Conservation (phyloP, 2,888 invertebrate genomes). For the Trissolcus japonicus region DNA sequence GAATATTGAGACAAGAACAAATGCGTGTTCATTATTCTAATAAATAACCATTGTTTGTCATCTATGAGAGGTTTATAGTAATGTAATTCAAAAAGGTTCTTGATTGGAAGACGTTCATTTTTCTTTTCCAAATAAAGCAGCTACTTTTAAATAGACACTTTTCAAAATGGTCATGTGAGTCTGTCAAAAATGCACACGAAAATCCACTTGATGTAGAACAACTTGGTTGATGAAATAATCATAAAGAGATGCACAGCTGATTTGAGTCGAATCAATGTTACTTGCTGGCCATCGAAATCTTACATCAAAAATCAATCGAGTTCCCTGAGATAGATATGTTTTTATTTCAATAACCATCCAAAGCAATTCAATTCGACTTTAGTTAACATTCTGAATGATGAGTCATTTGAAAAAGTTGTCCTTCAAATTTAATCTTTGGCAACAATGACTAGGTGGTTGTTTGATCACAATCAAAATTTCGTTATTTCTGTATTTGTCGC, state of each 20-base stretch:
- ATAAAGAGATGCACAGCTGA: no score
- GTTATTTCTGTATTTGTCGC: no score
- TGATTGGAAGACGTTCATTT: background rate
- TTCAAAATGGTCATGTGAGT: no score
- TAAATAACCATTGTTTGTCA: constrained; percentile 29
- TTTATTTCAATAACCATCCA: constrained; percentile 11
- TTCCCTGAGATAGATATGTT: constrained; percentile 54
- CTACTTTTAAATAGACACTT: no score
- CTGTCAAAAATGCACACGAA: no score
- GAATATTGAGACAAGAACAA: constrained; percentile 12
- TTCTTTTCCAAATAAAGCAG: background rate
- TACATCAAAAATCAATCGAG: constrained; percentile 24
- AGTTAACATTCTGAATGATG: constrained; percentile 21
- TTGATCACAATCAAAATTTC: no score
- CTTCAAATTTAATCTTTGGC: background rate
- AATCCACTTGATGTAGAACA: no score
- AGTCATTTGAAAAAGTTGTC: constrained; percentile 1
- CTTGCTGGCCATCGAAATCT: no score
- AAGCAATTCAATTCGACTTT: background rate
- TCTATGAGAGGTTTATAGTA: background rate
- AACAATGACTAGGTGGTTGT: no score
- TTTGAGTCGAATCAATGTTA: no score
- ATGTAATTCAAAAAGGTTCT: no score
- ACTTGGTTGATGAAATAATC: no score
- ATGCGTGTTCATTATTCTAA: constrained; percentile 45